phyloP scores from a whole-genome alignment of 2,888 invertebrate genomes.

The Microctonus brassicae region DNA sequence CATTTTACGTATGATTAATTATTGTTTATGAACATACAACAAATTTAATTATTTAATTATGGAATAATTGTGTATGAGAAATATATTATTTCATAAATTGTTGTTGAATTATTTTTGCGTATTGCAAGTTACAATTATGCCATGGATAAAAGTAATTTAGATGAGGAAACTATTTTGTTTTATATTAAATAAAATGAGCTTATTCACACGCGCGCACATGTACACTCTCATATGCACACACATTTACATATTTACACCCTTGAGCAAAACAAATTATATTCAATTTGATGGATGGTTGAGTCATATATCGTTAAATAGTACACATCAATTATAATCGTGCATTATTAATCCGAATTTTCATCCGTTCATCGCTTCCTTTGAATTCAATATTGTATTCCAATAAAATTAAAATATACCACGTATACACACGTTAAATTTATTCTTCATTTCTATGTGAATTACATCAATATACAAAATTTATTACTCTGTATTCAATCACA shows the following conservation, averaged over 20 bases:
- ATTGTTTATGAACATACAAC: too few species aligned
- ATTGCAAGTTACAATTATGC: neutral
- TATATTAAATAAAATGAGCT: neutral
- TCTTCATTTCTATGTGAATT: neutral
- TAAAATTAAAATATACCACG: neutral
- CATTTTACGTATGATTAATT: too few species aligned
- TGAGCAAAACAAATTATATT: conserved; percentile 15
- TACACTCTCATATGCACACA: neutral
- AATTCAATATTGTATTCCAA: neutral
- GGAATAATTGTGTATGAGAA: neutral
- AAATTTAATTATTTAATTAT: neutral
- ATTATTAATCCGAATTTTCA: conserved; percentile 15
- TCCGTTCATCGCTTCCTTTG: neutral
- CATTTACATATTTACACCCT: neutral
- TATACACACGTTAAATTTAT: neutral
- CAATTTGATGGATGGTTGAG: conserved; percentile 26
- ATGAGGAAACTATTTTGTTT: neutral
- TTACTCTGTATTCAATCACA: neutral
- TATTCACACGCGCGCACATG: neutral
- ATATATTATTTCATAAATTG: too few species aligned
- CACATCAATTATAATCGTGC: conserved; percentile 13
- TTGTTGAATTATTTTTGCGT: too few species aligned
- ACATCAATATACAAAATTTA: neutral
- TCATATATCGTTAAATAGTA: conserved; percentile 5
- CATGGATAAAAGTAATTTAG: neutral